Conservation (phyloP, 2,888 invertebrate genomes). For the Abscondita cerata region DNA sequence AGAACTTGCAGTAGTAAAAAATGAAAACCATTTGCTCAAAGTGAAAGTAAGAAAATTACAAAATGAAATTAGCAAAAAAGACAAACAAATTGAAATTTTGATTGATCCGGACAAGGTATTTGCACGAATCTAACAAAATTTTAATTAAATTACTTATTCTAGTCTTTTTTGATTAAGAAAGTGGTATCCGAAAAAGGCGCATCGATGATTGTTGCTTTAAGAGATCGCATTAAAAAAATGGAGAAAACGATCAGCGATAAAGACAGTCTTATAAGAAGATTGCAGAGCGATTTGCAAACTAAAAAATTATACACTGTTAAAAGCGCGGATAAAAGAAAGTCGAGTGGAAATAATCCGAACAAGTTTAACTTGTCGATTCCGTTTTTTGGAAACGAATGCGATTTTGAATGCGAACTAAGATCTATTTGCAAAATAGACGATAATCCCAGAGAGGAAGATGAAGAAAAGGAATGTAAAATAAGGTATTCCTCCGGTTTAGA, state of each 20-base stretch:
- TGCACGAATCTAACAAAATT: neutral
- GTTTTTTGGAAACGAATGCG: neutral
- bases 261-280: constrained; percentile 34
- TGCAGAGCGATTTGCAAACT: constrained; percentile 36
- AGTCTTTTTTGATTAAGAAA: constrained; percentile 37
- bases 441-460: neutral
- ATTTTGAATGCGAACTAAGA: neutral
- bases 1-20: constrained; percentile 41
- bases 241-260: constrained; percentile 34
- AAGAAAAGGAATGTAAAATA: neutral
- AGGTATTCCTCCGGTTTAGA: too few species aligned
- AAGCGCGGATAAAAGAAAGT: constrained; percentile 8
- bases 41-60: constrained; percentile 48
- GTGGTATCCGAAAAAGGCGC: constrained; percentile 40
- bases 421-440: too few species aligned
- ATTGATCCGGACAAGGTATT: constrained; percentile 43
- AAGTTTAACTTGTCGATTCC: constrained; percentile 4
- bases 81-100: constrained; percentile 47
- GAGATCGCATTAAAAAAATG: constrained; percentile 34
- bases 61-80: constrained; percentile 46
- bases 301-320: constrained; percentile 33
- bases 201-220: constrained; percentile 37
- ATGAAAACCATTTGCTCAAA: constrained; percentile 49
- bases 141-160: constrained; percentile 6
- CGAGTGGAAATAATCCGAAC: neutral